A percentile compares a stretch with the other conserved stretches of the same genome.
These are phyloP conservation scores for Amiota communis DNA, from an alignment of 2,888 invertebrate species.

Conservation along the genomic window DNA sequence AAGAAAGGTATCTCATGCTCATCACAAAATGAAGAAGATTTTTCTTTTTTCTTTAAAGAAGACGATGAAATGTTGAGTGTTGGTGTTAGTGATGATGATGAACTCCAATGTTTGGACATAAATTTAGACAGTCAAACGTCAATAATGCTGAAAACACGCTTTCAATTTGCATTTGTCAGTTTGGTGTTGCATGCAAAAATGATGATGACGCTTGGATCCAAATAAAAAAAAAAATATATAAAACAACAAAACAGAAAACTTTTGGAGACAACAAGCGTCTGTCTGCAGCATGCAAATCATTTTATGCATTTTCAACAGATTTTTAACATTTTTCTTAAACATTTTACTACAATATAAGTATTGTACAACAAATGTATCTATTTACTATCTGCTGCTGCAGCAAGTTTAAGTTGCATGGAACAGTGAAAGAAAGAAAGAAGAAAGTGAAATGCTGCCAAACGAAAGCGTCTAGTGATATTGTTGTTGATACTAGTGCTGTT, in stretches of 20 bases:
- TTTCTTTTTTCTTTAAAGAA: neutral
- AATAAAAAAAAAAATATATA: neutral
- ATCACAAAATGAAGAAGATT: neutral
- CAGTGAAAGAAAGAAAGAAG: conserved; percentile 32
- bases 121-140: conserved; percentile 27
- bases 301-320: conserved; percentile 27
- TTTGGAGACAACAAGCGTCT: neutral
- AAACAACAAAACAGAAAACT: neutral
- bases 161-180: conserved; percentile 46
- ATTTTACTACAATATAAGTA: neutral
- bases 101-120: conserved; percentile 36
- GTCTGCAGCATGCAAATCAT: conserved; percentile 6
- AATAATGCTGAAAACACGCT: conserved; percentile 50
- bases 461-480: conserved; percentile 54
- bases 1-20: too few species aligned
- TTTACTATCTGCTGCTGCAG: neutral
- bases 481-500: conserved; percentile 44
- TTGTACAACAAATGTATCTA: neutral
- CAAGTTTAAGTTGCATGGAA: neutral
- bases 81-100: conserved; percentile 21
- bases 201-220: neutral
- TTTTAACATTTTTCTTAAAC: conserved; percentile 38
- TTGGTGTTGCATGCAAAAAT: conserved; percentile 8
- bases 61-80: neutral
- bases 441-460: conserved; percentile 50